These are phyloP conservation scores for Drosophila meridiana DNA, from an alignment of 2,888 invertebrate species.

Conservation along the genomic window DNA sequence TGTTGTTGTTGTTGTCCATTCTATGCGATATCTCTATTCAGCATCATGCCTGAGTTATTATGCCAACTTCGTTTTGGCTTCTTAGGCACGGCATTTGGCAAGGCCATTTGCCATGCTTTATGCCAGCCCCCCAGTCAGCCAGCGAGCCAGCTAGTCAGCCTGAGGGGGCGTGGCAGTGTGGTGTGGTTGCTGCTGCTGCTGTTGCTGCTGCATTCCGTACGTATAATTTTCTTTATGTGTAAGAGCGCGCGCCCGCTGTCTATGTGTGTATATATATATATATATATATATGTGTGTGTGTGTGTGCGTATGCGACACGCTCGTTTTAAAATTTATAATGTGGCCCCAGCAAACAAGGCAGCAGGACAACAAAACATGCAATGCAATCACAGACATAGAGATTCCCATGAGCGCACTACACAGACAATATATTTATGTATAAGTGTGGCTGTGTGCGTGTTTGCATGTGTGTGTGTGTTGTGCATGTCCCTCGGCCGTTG, in stretches of 20 bases:
- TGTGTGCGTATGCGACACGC: conserved; percentile 63
- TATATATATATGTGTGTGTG: neutral
- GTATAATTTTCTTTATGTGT: conserved; percentile 69
- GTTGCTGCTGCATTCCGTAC: conserved; percentile 36
- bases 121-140: conserved; percentile 21
- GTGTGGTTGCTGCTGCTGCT: neutral
- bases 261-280: neutral
- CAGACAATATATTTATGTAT: conserved; percentile 33
- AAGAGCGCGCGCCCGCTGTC: conserved; percentile 5
- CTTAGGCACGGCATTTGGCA: conserved; percentile 77
- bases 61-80: conserved; percentile 76
- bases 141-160: conserved; percentile 8
- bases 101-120: conserved; percentile 76
- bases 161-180: neutral
- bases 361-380: conserved; percentile 63
- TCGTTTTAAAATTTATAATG: conserved; percentile 81
- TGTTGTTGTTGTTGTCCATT: conserved; percentile 20
- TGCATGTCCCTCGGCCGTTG: conserved; percentile 61
- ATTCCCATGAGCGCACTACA: conserved; percentile 63
- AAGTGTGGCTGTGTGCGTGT: conserved; percentile 23
- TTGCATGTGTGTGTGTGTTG: conserved; percentile 24
- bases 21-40: conserved; percentile 63
- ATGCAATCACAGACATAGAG: conserved; percentile 78
- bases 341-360: conserved; percentile 51
- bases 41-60: conserved; percentile 78